Evolutionary conservation across 2,797 vertebrate genomes (phyloP).

Genomic region (Acanthurus leucopareius): DNA sequence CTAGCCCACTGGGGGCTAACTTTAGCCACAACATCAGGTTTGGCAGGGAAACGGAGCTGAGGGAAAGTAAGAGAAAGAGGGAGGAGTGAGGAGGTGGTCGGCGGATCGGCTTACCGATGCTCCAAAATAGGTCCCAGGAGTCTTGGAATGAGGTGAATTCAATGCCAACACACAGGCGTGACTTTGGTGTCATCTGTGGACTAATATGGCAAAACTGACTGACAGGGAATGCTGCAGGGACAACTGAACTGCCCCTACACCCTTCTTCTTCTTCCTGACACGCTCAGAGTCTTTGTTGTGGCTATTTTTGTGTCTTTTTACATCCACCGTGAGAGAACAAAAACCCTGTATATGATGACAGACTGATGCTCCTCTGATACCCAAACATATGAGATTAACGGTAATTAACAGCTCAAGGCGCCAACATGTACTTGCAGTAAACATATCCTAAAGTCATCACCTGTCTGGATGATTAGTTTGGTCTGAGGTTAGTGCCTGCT

Average conservation of each 20-base stretch:
- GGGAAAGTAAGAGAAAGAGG: constrained; percentile 81
- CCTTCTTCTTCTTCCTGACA: constrained; percentile 22
- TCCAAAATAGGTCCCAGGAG: constrained; percentile 84
- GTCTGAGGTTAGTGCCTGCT: constrained; percentile 19
- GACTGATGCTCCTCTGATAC: constrained; percentile 7
- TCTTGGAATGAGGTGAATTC: constrained; percentile 88
- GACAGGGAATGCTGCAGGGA: constrained; percentile 34
- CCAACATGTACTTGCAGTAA: constrained; percentile 33
- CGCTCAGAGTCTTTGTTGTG: constrained; percentile 41
- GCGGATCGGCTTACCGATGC: constrained; percentile 75
- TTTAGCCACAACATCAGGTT: constrained; percentile 90
- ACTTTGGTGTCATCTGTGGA: constrained; percentile 80
- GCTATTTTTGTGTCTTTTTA: constrained; percentile 44
- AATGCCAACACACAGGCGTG: constrained; percentile 76
- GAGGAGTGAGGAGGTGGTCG: constrained; percentile 74
- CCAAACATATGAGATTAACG: constrained; percentile 11
- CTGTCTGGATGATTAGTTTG: constrained; percentile 58
- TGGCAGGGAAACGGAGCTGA: constrained; percentile 85
- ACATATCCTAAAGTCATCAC: constrained; percentile 75
- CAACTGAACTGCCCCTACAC: constrained; percentile 22
- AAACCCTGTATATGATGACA: constrained; percentile 10
- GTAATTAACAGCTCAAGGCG: constrained; percentile 41
- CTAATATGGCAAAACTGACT: constrained; percentile 83
- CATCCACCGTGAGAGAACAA: constrained; percentile 23
- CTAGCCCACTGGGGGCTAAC: constrained; percentile 85